These are phyloP conservation scores for Liparis tanakae DNA, from an alignment of 2,797 vertebrate genomes.

Conservation along the genomic window DNA sequence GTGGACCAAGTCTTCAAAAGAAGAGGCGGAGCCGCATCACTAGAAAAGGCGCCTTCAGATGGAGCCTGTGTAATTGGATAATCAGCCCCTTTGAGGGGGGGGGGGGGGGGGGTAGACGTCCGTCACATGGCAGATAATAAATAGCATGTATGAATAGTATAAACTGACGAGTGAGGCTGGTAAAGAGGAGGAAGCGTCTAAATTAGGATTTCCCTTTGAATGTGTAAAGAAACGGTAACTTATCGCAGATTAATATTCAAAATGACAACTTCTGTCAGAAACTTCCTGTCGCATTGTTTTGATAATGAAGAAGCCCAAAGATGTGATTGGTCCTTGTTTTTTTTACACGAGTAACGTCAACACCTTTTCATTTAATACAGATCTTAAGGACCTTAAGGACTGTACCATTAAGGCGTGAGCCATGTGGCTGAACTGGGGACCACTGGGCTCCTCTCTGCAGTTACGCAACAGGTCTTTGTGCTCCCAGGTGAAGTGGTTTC, in stretches of 20 bases:
- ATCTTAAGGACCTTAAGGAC: not conserved
- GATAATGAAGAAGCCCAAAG: not conserved
- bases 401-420: not conserved
- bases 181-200: not conserved
- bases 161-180: constrained; percentile 37
- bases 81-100: constrained; percentile 33
- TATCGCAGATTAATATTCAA: not conserved
- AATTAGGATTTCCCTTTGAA: constrained; percentile 9
- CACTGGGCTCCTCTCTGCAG: constrained; percentile 23
- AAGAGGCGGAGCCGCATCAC: constrained; percentile 12
- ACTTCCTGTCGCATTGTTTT: not conserved
- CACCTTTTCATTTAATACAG: not conserved
- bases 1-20: constrained; percentile 34
- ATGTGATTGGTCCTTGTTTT: too few species aligned
- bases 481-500: constrained; percentile 43
- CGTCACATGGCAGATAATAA: constrained; percentile 45
- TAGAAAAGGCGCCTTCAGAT: constrained; percentile 28
- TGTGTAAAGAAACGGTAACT: not conserved
- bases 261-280: not conserved
- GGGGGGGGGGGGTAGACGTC: too few species aligned
- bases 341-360: not conserved
- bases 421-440: constrained; percentile 10
- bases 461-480: constrained; percentile 56
- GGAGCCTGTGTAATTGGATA: constrained; percentile 45
- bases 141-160: not conserved